These are phyloP conservation scores for Urocitellus parryii DNA, from an alignment of 2,113 vertebrate species.

Conservation along the genomic window DNA sequence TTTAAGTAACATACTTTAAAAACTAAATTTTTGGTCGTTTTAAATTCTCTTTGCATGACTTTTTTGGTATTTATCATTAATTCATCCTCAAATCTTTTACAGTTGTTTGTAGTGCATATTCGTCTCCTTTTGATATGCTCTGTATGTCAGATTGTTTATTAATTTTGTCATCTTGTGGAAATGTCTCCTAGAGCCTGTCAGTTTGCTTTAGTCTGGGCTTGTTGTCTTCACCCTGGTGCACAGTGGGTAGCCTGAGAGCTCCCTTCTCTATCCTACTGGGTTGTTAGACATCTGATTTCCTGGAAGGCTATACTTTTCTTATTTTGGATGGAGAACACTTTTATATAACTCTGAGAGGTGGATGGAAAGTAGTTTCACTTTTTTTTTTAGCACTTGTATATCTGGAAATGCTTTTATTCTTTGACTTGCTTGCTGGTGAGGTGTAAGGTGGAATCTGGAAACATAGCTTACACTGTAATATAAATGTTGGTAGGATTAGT, in stretches of 20 bases:
- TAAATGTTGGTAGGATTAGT: background rate
- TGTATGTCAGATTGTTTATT: background rate
- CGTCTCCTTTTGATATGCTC: background rate
- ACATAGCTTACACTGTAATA: background rate
- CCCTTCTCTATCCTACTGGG: background rate
- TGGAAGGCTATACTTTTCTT: background rate
- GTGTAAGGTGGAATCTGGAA: background rate
- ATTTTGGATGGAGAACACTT: background rate
- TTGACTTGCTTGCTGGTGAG: background rate
- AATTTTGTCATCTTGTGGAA: background rate
- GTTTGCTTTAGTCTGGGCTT: background rate
- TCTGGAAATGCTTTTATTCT: constrained; percentile 28
- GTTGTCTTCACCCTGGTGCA: background rate
- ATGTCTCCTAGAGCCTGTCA: background rate
- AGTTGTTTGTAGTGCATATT: background rate
- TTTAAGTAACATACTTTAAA: constrained; percentile 1
- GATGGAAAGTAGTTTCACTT: background rate
- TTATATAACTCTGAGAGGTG: background rate
- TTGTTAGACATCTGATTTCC: background rate
- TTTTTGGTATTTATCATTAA: background rate
- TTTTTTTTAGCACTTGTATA: constrained; percentile 35
- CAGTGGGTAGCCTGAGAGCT: background rate
- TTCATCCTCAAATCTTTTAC: background rate
- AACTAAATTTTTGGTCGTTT: background rate
- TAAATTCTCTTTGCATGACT: constrained; percentile 16